Evolutionary conservation across 2,113 vertebrate genomes (phyloP), one percentile per base, ranked within the genome.

Genomic region (Rhabdornis inornatus): DNA sequence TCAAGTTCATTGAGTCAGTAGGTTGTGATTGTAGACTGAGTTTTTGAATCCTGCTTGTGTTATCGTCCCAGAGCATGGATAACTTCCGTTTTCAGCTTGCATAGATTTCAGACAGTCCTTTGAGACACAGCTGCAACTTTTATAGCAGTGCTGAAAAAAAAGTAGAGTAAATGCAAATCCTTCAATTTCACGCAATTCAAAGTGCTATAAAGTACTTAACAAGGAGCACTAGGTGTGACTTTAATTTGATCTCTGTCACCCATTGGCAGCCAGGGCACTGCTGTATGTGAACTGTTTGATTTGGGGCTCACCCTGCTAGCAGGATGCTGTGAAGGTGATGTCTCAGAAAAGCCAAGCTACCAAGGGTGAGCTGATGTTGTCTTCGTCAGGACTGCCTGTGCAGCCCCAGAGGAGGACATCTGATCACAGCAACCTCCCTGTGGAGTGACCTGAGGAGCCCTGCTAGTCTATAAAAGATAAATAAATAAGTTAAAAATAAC

Each of bases 1-100:
- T 95, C 75, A 61, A 77, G 85, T 93, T 95, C 88, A 86, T 61
- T 74, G 70, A 90, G 50, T 65, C 86, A 49, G 28, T 37, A 45
- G 49, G 53, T 66, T 70, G 14, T 25, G 45, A 69, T 8, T 87
- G 16, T 31, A 65, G 55, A 23, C 17, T 31, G 57, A 74, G 39
- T 15, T 81, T 93, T 92, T 90, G 24, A 89, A 60, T 66, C 47
- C 18, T 49, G 10, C 25, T 65, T 60, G 35, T 63, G 25, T 70
- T 92, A 11, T 11, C 52, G 33, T 68, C 60, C 56, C 66, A 66
- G 35, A 52, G 19, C 21, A 3, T 5, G 31, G 27, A 39, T 69
- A 52, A 35, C 31, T 63, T 35, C 33, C 0, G 0, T 69, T 82
- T 76, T 76, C 57, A 56, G 40, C 17, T 75, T 53, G 8, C 17